Evolutionary conservation across 2,888 invertebrate species (phyloP), one percentile per base, ranked within the genome.

Genomic region (Xylocampa areola): DNA sequence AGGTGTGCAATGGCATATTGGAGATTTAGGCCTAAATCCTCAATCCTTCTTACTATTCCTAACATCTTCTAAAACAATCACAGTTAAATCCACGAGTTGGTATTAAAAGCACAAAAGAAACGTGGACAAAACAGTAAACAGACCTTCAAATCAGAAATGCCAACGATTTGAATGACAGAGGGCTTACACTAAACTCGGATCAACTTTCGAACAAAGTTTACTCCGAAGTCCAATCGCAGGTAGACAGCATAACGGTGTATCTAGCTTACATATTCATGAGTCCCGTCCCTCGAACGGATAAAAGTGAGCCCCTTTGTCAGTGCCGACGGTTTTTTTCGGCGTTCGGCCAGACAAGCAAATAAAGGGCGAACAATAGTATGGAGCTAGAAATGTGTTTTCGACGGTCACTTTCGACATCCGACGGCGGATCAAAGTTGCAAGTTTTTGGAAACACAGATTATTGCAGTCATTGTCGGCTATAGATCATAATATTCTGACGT

Each of bases 251-350:
- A 72, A 77, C 78, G 69, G 78, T 72, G 59, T 59, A 58, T 35
- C 5, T 30, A 40, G 29, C 48, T 51, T 77, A 59, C 61, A 71
- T 77, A 79, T 77, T 77, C 77, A 70, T 70, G 72, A 75, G 39
- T 8, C 36, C 16, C 36, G 48, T 59, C 50, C 57, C 32, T 21
- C 52, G 55, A 54, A 63, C 59, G 48, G 62, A 59, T 69, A 60
- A 67, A 68, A 39, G 52, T 37, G 36, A 55, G 59, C 36, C 50
- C 67, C 52, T 78, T 77, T 76, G 68, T 68, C 52, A 49, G 11
- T 39, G 55, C 76, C 72, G 69, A 55, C 64, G 35, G 14, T 62
- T 69, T 73, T 73, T 76, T 62, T 8, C 11, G 23, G 37, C 37
- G 8, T 5, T 39, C 50, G 39, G 19, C 59, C 68, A 50, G 54